phyloP scores from a whole-genome alignment of 2,797 vertebrate species.

The Protosalanx chinensis region DNA sequence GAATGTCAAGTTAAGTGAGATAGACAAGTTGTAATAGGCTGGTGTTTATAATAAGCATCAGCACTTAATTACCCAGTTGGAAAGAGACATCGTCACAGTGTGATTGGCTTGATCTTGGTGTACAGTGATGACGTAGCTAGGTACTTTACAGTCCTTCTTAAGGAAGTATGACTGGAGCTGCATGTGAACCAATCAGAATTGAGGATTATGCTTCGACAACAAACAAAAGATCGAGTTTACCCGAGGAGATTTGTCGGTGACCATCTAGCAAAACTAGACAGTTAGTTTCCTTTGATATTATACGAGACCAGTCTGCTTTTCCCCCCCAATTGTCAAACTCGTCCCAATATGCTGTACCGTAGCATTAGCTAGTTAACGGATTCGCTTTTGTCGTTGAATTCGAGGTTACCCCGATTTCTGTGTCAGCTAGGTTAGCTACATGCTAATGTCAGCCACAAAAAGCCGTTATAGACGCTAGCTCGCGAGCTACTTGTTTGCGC shows the following conservation, averaged over 20 bases:
- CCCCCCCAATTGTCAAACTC: neutral
- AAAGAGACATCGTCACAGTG: no score
- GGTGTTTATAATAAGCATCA: no score
- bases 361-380: slow-evolving; percentile 3
- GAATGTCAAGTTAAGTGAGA: no score
- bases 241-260: slow-evolving; percentile 53
- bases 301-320: neutral
- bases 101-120: no score
- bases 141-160: slow-evolving; percentile 52
- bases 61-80: no score
- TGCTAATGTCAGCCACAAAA: slow-evolving; percentile 53
- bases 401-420: slow-evolving; percentile 14
- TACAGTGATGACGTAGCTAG: neutral
- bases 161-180: slow-evolving; percentile 68
- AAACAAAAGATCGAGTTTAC: slow-evolving; percentile 81
- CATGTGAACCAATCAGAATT: slow-evolving; percentile 70
- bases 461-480: slow-evolving; percentile 55
- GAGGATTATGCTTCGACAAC: slow-evolving; percentile 73
- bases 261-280: slow-evolving; percentile 2
- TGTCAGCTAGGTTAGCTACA: slow-evolving; percentile 16
- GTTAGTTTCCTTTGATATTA: neutral
- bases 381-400: slow-evolving; percentile 22
- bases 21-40: no score
- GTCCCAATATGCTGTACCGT: slow-evolving; percentile 5
- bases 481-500: slow-evolving; percentile 51